A percentile compares a stretch with the other conserved stretches of the same genome.
Conservation (phyloP, 2,113 vertebrate genomes). For the Emydocephalus ijimae region DNA sequence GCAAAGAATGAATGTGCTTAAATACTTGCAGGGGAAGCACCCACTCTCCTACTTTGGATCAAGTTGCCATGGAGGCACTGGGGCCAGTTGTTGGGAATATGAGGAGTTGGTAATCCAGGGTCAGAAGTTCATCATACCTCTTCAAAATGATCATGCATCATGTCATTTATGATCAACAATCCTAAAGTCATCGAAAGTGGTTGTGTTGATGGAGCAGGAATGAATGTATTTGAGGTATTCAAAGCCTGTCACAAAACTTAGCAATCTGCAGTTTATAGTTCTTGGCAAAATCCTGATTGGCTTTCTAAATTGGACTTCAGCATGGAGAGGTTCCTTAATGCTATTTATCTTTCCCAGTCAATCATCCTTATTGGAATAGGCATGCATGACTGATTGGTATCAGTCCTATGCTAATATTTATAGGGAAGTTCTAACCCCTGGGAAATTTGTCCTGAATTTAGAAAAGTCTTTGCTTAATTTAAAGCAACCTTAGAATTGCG, state of each 20-base stretch:
- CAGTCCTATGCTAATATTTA: not conserved
- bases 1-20: not conserved
- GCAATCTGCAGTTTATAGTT: not conserved
- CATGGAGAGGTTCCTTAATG: not conserved
- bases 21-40: not conserved
- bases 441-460: constrained; percentile 51
- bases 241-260: not conserved
- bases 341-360: not conserved
- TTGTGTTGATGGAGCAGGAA: not conserved
- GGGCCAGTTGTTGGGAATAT: not conserved
- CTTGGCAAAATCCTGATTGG: not conserved
- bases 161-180: not conserved
- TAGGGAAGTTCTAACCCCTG: not conserved
- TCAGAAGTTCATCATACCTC: not conserved
- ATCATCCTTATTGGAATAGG: not conserved
- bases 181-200: not conserved
- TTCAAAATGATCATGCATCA: not conserved
- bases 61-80: not conserved
- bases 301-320: not conserved
- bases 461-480: constrained; percentile 40
- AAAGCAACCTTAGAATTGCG: constrained; percentile 5
- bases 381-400: not conserved
- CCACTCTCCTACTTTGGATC: not conserved
- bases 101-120: not conserved
- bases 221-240: not conserved